These are phyloP conservation scores for Phrynosoma platyrhinos DNA, from an alignment of 2,113 vertebrate species.

Conservation along the genomic window DNA sequence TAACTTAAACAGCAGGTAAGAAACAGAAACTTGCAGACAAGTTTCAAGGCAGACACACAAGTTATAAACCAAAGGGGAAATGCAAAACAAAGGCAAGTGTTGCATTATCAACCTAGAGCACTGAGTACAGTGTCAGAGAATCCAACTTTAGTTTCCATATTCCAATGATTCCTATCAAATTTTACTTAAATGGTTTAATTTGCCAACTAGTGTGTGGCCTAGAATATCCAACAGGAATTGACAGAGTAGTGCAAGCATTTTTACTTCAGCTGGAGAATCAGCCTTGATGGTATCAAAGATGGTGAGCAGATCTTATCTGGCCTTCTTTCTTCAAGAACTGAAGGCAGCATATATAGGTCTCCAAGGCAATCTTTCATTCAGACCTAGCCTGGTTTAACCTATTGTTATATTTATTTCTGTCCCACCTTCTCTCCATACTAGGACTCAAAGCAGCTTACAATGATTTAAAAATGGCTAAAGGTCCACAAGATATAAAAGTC, in stretches of 20 bases:
- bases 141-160: not conserved
- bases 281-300: not conserved
- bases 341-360: not conserved
- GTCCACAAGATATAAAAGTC: no score
- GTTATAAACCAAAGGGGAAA: not conserved
- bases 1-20: conserved; percentile 26
- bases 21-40: conserved; percentile 22
- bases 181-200: not conserved
- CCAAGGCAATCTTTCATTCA: no score
- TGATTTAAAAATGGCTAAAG: no score
- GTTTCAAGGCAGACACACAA: conserved; percentile 22
- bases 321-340: not conserved
- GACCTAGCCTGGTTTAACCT: no score
- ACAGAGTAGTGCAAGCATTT: not conserved
- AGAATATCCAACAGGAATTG: not conserved
- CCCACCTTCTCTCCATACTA: no score
- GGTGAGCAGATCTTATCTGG: not conserved
- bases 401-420: no score
- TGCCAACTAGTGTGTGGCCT: not conserved
- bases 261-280: not conserved
- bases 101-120: not conserved
- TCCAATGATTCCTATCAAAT: conserved; percentile 3
- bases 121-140: conserved; percentile 13
- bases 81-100: conserved; percentile 5
- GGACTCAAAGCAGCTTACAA: no score